These are phyloP conservation scores for Eulacestoma nigropectus DNA, from an alignment of 2,113 vertebrate genomes.

Conservation along the genomic window DNA sequence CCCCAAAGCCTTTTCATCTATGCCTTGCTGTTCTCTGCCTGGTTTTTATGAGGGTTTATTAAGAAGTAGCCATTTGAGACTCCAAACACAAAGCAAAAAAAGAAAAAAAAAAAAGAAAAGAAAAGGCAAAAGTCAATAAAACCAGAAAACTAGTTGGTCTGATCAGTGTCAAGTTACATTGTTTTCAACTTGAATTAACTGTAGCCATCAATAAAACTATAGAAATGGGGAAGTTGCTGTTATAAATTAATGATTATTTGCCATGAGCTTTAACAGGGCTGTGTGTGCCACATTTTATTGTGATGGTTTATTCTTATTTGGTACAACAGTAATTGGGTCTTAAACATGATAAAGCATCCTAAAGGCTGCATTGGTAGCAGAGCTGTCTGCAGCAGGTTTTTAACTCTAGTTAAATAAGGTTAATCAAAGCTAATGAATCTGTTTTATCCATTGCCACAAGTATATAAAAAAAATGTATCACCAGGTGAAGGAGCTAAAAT, in stretches of 20 bases:
- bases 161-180: conserved; percentile 60
- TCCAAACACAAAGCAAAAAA: conserved; percentile 32
- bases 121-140: conserved; percentile 52
- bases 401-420: conserved; percentile 79
- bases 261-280: conserved; percentile 58
- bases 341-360: conserved; percentile 82
- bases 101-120: neutral
- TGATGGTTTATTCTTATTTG: conserved; percentile 78
- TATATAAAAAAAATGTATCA: conserved; percentile 62
- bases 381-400: conserved; percentile 72
- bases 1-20: conserved; percentile 63
- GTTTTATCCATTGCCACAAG: conserved; percentile 71
- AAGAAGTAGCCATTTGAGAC: conserved; percentile 56
- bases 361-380: conserved; percentile 64
- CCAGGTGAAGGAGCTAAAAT: conserved; percentile 60
- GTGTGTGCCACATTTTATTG: conserved; percentile 73
- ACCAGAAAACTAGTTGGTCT: conserved; percentile 39
- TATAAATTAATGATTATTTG: conserved; percentile 79
- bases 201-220: conserved; percentile 66
- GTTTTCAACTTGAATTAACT: conserved; percentile 71
- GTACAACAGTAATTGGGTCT: conserved; percentile 81
- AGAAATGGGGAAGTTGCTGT: conserved; percentile 62
- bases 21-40: conserved; percentile 57
- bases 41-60: conserved; percentile 52
- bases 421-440: conserved; percentile 83